Conservation (phyloP, 1,140 invertebrate genomes). For the Bursaphelenchus mucronatus region DNA sequence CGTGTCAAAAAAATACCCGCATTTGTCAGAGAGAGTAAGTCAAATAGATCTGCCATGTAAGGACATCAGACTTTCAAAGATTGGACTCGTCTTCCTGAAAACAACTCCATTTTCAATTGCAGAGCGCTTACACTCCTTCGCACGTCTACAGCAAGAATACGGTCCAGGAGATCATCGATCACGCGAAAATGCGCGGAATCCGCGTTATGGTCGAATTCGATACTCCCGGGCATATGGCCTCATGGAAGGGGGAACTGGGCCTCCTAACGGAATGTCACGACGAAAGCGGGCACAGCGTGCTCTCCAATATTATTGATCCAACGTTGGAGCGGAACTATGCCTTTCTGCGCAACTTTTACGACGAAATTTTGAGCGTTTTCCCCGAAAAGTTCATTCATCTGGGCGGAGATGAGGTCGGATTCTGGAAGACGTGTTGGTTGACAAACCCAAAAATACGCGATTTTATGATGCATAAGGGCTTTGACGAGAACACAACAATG, state of each 20-base stretch:
- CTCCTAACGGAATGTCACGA: constrained; percentile 72
- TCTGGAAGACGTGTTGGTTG: constrained; percentile 74
- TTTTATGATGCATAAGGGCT: constrained; percentile 46
- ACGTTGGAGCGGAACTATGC: constrained; percentile 67
- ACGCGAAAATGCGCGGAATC: constrained; percentile 76
- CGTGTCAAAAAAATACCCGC: constrained; percentile 42
- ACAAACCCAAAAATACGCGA: constrained; percentile 34
- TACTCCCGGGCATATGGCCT: constrained; percentile 78
- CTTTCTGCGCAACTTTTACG: constrained; percentile 70
- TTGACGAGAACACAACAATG: constrained; percentile 32
- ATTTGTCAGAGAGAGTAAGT: constrained; percentile 63
- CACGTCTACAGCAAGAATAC: constrained; percentile 71
- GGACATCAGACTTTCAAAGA: too few species aligned
- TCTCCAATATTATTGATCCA: constrained; percentile 74
- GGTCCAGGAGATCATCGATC: constrained; percentile 71
- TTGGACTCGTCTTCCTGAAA: too few species aligned
- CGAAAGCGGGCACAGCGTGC: constrained; percentile 34
- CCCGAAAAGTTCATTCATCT: constrained; percentile 68
- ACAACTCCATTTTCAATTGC: too few species aligned
- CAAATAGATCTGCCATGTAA: too few species aligned
- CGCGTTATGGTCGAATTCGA: constrained; percentile 84
- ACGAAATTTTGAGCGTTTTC: constrained; percentile 70
- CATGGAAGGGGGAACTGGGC: constrained; percentile 74
- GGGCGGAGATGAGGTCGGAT: constrained; percentile 73
- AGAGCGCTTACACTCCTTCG: constrained; percentile 68